phyloP scores from a whole-genome alignment of 1,140 invertebrate genomes.

The Goniozus legneri region DNA sequence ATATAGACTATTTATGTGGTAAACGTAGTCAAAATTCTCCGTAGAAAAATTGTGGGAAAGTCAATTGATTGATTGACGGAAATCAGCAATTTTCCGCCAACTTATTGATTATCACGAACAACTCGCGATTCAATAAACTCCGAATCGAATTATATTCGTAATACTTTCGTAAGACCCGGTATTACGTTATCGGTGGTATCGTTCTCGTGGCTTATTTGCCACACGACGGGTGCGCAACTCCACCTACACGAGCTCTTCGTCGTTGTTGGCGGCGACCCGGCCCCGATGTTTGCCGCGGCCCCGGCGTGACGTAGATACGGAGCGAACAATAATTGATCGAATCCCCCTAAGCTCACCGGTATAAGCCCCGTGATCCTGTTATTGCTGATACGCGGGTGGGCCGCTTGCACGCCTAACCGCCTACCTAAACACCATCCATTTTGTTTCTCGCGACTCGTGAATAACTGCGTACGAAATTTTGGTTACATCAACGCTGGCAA shows the following conservation, averaged over 20 bases:
- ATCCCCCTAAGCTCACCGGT: slow-evolving; percentile 29
- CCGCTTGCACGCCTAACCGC: slow-evolving; percentile 11
- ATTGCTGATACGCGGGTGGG: slow-evolving; percentile 30
- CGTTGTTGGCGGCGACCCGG: slow-evolving; percentile 22
- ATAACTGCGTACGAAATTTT: slow-evolving; percentile 16
- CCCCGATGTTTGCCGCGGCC: slow-evolving; percentile 15
- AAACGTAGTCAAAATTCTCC: not conserved
- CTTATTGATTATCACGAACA: not conserved
- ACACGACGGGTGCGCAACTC: slow-evolving; percentile 5
- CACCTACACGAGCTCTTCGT: too few relatives aligned
- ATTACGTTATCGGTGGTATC: not conserved
- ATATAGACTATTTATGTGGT: not conserved
- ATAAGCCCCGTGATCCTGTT: slow-evolving; percentile 36
- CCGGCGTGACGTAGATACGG: slow-evolving; percentile 35
- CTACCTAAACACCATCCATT: slow-evolving; percentile 20
- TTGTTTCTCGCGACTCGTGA: too few relatives aligned
- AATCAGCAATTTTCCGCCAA: too few relatives aligned
- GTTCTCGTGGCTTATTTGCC: slow-evolving; percentile 10
- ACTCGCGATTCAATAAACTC: not conserved
- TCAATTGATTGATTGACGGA: not conserved
- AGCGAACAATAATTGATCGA: slow-evolving; percentile 37
- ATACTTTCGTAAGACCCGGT: not conserved
- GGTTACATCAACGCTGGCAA: not conserved
- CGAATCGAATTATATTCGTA: not conserved
- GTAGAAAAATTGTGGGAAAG: not conserved